Percentiles rank a stretch among this genome's conserved stretches.
Evolutionary conservation across 2,113 vertebrate species (phyloP).

Genomic region (Anarrhichthys ocellatus): DNA sequence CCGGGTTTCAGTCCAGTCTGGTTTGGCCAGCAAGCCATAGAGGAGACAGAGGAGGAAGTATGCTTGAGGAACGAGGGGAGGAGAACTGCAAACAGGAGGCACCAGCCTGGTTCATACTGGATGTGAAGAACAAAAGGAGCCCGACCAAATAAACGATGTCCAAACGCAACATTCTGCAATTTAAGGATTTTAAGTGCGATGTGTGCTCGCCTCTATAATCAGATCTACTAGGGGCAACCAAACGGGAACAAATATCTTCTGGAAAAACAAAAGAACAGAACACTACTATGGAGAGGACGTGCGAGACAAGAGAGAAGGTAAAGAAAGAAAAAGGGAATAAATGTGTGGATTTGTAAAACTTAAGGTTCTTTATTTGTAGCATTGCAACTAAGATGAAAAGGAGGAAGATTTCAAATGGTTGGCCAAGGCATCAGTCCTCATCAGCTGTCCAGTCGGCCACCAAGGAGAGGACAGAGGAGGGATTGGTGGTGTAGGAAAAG

Average conservation of each 20-base stretch:
- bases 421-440: slow-evolving; percentile 73
- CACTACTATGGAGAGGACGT: slow-evolving; percentile 65
- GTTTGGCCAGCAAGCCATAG: slow-evolving; percentile 51
- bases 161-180: slow-evolving; percentile 45
- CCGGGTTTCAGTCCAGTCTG: slow-evolving; percentile 42
- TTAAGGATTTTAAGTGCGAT: slow-evolving; percentile 38
- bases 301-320: slow-evolving; percentile 32
- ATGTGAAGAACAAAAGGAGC: slow-evolving; percentile 49
- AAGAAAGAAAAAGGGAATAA: slow-evolving; percentile 77
- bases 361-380: slow-evolving; percentile 82
- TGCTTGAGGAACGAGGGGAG: slow-evolving; percentile 31
- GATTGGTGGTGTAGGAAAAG: slow-evolving; percentile 73
- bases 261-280: slow-evolving; percentile 8
- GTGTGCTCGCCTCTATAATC: slow-evolving; percentile 35
- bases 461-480: slow-evolving; percentile 56
- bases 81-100: slow-evolving; percentile 36
- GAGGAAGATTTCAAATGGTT: slow-evolving; percentile 68
- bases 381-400: slow-evolving; percentile 82
- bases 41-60: slow-evolving; percentile 43
- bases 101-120: slow-evolving; percentile 31
- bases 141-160: slow-evolving; percentile 39
- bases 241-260: slow-evolving; percentile 6
- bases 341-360: slow-evolving; percentile 86
- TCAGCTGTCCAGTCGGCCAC: slow-evolving; percentile 72
- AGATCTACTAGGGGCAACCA: slow-evolving; percentile 20